Conservation (phyloP, 1,140 invertebrate species). For the Pygmarrhopalites habei region DNA sequence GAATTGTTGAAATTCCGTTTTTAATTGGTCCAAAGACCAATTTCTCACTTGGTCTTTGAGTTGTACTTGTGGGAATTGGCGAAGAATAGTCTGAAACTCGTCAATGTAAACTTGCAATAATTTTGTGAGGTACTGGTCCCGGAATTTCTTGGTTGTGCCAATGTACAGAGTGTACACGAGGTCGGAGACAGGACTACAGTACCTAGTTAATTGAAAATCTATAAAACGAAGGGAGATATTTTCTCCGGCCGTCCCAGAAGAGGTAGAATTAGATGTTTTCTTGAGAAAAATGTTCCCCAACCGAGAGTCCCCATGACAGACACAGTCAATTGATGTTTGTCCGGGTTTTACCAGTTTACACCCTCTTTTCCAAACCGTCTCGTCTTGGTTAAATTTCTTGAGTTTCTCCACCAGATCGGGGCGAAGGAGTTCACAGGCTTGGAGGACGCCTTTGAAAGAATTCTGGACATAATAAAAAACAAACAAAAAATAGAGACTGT, state of each 20-base stretch:
- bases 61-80: slow-evolving; percentile 5
- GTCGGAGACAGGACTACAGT: slow-evolving; percentile 33
- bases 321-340: slow-evolving; percentile 16
- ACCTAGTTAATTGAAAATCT: slow-evolving; percentile 33
- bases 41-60: slow-evolving; percentile 6
- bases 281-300: slow-evolving; percentile 29
- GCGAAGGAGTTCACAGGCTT: slow-evolving; percentile 22
- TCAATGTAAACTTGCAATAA: slow-evolving; percentile 20
- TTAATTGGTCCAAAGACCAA: slow-evolving; percentile 25
- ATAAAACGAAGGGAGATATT: slow-evolving; percentile 15
- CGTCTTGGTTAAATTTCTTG: slow-evolving; percentile 19
- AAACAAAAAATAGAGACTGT: no score
- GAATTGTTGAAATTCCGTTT: slow-evolving; percentile 23
- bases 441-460: slow-evolving; percentile 21
- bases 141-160: slow-evolving; percentile 17
- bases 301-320: slow-evolving; percentile 31
- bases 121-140: slow-evolving; percentile 5
- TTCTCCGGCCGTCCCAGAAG: no score
- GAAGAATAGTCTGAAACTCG: slow-evolving; percentile 19
- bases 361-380: slow-evolving; percentile 21
- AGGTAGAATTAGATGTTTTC: neutral
- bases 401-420: slow-evolving; percentile 23
- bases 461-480: no score
- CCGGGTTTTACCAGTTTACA: slow-evolving; percentile 18
- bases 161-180: slow-evolving; percentile 24